Conservation (phyloP, 1,140 invertebrate species). For the Leptopilina boulardi region DNA sequence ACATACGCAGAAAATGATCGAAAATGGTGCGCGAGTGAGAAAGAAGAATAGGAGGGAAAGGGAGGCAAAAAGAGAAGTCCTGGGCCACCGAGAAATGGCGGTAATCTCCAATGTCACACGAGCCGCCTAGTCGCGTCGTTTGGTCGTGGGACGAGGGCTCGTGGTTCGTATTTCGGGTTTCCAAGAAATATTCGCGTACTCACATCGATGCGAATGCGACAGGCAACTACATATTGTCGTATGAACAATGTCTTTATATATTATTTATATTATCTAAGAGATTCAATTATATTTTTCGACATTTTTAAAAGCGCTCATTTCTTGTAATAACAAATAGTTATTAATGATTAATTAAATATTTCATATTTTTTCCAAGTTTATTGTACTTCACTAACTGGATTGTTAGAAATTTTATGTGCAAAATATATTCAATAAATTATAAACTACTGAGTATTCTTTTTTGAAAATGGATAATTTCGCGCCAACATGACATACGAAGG, state of each 20-base stretch:
- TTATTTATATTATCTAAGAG: too few species aligned
- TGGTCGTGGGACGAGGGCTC: conserved; percentile 47
- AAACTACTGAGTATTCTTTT: too few species aligned
- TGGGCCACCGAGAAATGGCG: conserved; percentile 52
- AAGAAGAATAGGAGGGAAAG: conserved; percentile 36
- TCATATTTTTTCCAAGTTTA: too few species aligned
- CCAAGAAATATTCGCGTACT: conserved; percentile 49
- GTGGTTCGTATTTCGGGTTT: conserved; percentile 64
- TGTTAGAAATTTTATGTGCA: too few species aligned
- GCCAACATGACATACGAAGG: too few species aligned
- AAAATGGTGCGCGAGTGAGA: conserved; percentile 18
- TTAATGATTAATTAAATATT: too few species aligned
- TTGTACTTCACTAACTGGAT: too few species aligned
- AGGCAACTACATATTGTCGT: neutral
- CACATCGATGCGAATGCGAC: conserved; percentile 1
- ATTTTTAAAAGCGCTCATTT: too few species aligned
- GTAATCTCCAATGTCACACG: conserved; percentile 63
- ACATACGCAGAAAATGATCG: neutral
- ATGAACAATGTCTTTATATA: neutral
- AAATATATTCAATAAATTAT: too few species aligned
- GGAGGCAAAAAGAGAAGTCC: conserved; percentile 36
- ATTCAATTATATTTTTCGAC: too few species aligned
- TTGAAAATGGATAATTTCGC: too few species aligned
- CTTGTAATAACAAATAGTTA: too few species aligned
- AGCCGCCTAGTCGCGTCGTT: conserved; percentile 42